These are phyloP conservation scores for Corapipo altera DNA, from an alignment of 2,113 vertebrate genomes.

Conservation along the genomic window DNA sequence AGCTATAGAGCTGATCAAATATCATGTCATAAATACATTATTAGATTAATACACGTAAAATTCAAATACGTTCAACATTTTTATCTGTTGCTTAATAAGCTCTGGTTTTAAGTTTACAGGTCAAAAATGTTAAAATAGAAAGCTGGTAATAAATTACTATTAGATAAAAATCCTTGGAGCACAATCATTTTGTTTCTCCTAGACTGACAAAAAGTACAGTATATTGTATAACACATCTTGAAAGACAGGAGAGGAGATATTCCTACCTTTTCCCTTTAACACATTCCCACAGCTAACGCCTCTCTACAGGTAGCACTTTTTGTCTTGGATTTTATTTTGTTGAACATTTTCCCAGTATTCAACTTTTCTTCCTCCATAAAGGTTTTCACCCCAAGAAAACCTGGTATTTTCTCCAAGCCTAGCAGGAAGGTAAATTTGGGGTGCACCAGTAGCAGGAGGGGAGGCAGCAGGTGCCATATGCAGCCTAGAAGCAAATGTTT, in stretches of 20 bases:
- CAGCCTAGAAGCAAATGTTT: not conserved
- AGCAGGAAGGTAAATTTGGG: not conserved
- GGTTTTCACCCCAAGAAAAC: not conserved
- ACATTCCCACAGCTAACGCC: not conserved
- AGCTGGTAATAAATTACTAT: not conserved
- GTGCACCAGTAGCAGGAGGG: not conserved
- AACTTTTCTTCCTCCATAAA: not conserved
- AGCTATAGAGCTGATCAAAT: not conserved
- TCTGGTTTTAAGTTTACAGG: not conserved
- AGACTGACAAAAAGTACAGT: not conserved
- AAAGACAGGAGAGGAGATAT: not conserved
- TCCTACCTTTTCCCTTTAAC: not conserved
- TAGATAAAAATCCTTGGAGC: not conserved
- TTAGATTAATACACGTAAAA: not conserved
- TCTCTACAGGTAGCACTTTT: not conserved
- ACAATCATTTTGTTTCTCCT: not conserved
- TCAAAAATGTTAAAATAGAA: not conserved
- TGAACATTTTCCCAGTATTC: not conserved
- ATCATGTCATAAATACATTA: not conserved
- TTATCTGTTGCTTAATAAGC: not conserved
- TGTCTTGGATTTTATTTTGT: not conserved
- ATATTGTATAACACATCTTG: not conserved
- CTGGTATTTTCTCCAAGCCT: not conserved
- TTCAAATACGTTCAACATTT: not conserved
- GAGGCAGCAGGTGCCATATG: not conserved